Evolutionary conservation across 2,113 vertebrate species (phyloP).

Genomic region (Orycteropus afer): DNA sequence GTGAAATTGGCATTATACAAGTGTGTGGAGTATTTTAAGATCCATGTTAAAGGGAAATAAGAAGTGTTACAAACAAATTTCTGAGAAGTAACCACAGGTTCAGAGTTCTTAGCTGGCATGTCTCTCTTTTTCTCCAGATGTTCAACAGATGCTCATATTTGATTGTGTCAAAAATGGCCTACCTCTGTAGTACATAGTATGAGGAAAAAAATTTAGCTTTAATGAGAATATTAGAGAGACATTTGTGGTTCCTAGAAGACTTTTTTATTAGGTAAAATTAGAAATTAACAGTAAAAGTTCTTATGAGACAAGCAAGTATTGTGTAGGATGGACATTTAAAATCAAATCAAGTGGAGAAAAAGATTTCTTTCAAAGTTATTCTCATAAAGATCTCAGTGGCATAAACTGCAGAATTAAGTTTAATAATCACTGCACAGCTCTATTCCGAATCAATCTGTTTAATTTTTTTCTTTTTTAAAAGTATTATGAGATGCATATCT

Average conservation of each 20-base stretch:
- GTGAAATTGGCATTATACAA: neutral
- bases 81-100: neutral
- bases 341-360: neutral
- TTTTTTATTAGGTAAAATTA: neutral
- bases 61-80: neutral
- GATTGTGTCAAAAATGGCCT: neutral
- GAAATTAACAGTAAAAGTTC: neutral
- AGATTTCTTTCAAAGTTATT: neutral
- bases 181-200: neutral
- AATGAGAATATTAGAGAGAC: conserved; percentile 37
- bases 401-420: neutral
- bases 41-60: neutral
- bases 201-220: neutral
- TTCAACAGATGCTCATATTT: conserved; percentile 60
- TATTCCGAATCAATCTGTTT: neutral
- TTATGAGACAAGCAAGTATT: neutral
- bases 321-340: neutral
- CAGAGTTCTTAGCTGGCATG: neutral
- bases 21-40: neutral
- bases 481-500: neutral
- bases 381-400: neutral
- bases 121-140: conserved; percentile 13
- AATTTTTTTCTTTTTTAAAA: neutral
- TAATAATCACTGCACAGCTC: neutral
- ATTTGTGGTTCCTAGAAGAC: neutral